Evolutionary conservation across 2,113 vertebrate species (phyloP), one percentile per base, ranked within the genome.

Genomic region (Pelmatolapia mariae): DNA sequence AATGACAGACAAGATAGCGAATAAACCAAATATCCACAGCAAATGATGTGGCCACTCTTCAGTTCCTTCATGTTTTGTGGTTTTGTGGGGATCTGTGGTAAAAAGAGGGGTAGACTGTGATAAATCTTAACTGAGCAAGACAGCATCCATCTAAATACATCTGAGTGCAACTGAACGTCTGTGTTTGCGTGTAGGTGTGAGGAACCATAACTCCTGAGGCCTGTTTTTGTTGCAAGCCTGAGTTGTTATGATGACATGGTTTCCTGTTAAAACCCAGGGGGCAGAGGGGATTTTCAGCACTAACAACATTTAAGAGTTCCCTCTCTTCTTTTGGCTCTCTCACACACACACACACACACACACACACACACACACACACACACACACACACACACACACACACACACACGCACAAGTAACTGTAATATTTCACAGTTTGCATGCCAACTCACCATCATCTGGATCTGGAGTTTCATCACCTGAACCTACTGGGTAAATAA

Each of bases 181-280:
- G 1, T 54, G 45, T 53, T 13, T 50, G 76, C 18, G 15, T 36
- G 10, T 89, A 84, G 29, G 76, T 91, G 83, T 79, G 71, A 87
- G 92, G 86, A 92, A 90, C 89, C 90, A 91, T 82, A 91, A 88
- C 78, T 94, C 92, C 93, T 92, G 90, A 87, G 82, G 84, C 29
- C 31, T 87, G 52, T 82, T 87, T 88, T 76, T 92, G 81, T 88
- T 88, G 38, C 43, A 78, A 73, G 80, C 40, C 90, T 89, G 80
- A 89, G 76, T 87, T 93, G 88, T 85, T 86, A 85, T 91, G 84
- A 83, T 82, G 87, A 92, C 91, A 93, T 47, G 61, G 53, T 79
- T 94, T 94, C 94, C 93, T 94, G 92, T 90, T 90, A 24, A 90
- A 89, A 53, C 85, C 81, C 86, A 88, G 84, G 83, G 86, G 43